A percentile compares a stretch with the other conserved stretches of the same genome.
These are phyloP conservation scores for Meleagris gallopavo DNA, from an alignment of 2,113 vertebrate genomes.

Conservation along the genomic window DNA sequence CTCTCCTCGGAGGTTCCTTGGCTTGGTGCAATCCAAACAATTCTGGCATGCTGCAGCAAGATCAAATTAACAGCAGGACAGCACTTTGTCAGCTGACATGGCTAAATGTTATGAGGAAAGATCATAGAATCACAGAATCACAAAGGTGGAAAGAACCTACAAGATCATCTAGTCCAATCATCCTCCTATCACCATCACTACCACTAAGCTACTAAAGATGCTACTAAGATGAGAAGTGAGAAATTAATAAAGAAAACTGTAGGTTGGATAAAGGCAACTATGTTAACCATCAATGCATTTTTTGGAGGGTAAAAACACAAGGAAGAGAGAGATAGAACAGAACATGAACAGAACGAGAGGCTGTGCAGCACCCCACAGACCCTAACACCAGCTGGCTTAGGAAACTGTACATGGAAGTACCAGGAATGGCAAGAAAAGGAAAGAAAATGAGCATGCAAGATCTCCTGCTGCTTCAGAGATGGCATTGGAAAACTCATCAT, in stretches of 20 bases:
- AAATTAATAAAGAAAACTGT: conserved; percentile 31
- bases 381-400: not conserved
- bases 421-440: not conserved
- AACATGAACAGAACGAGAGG: not conserved
- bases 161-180: too few relatives aligned
- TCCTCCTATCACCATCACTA: too few relatives aligned
- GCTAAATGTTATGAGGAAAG: not conserved
- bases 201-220: too few relatives aligned
- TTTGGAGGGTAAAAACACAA: not conserved
- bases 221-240: not conserved
- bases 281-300: not conserved
- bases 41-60: not conserved
- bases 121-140: too few relatives aligned
- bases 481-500: not conserved
- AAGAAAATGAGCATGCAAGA: not conserved
- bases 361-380: not conserved
- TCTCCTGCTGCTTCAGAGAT: not conserved
- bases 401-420: not conserved
- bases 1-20: not conserved
- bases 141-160: too few relatives aligned
- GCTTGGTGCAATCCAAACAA: not conserved
- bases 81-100: not conserved
- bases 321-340: not conserved
- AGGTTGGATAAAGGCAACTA: not conserved
- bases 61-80: not conserved